phyloP scores from a whole-genome alignment of 2,113 vertebrate species.

The Eurypyga helias region DNA sequence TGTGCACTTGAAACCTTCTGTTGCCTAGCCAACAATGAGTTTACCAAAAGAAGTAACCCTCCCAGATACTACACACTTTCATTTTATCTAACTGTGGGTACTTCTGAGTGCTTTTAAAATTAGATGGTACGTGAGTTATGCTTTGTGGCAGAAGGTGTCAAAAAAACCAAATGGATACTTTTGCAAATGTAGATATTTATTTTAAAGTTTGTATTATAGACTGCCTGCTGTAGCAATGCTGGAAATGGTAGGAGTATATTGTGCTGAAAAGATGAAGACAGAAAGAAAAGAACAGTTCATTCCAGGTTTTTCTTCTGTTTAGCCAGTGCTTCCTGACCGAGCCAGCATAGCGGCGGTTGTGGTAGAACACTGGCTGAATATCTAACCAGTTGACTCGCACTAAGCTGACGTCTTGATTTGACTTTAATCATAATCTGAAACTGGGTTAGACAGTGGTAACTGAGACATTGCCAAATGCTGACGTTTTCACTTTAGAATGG shows the following conservation, averaged over 20 bases:
- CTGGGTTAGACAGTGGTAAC: neutral
- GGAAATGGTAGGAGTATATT: neutral
- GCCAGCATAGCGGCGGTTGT: neutral
- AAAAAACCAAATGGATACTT: neutral
- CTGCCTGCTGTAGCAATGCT: neutral
- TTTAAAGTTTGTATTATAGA: neutral
- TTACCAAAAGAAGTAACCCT: neutral
- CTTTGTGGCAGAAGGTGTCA: neutral
- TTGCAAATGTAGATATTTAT: neutral
- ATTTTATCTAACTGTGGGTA: neutral
- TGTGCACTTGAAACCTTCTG: neutral
- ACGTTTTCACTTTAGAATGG: neutral
- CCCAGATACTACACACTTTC: neutral
- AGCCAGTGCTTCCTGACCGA: neutral
- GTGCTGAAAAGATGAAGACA: neutral
- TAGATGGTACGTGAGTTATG: fast-evolving
- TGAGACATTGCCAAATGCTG: neutral
- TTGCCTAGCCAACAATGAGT: neutral
- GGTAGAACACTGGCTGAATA: neutral
- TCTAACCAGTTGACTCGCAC: neutral
- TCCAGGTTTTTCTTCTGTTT: neutral
- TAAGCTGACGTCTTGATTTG: neutral
- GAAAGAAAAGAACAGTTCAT: neutral
- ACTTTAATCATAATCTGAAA: neutral
- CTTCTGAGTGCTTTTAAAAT: neutral